Evolutionary conservation across 1,140 invertebrate species (phyloP).

Genomic region (Pachypsylla venusta): DNA sequence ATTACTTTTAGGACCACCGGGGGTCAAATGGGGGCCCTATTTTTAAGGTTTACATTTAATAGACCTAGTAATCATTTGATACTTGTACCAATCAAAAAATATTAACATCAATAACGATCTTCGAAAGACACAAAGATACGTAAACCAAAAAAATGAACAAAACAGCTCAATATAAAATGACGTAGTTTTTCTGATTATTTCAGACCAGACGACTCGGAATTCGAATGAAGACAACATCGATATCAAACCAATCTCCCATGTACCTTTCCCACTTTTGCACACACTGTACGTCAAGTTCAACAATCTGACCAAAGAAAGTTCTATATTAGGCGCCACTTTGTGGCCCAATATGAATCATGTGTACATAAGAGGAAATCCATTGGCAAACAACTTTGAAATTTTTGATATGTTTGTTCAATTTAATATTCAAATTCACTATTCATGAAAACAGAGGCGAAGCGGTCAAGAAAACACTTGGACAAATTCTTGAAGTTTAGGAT

Average conservation of each 20-base stretch:
- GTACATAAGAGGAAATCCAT: neutral
- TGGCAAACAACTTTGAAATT: neutral
- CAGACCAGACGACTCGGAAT: neutral
- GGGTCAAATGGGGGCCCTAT: too few species aligned
- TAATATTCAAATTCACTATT: neutral
- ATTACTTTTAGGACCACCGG: too few species aligned
- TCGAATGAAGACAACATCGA: neutral
- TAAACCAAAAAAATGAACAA: too few species aligned
- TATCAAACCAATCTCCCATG: neutral
- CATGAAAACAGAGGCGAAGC: too few species aligned
- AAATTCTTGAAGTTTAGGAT: too few species aligned
- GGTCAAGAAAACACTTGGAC: too few species aligned
- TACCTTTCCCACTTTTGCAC: neutral
- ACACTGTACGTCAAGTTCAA: slow-evolving; percentile 1
- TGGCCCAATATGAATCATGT: neutral
- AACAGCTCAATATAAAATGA: neutral
- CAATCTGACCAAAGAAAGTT: neutral
- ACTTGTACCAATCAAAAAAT: too few species aligned
- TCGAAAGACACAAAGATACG: too few species aligned
- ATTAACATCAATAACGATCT: too few species aligned
- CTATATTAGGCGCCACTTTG: neutral
- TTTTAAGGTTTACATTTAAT: too few species aligned
- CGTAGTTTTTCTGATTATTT: neutral
- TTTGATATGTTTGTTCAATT: neutral
- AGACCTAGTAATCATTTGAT: too few species aligned